Base-by-base conservation (phyloP, 2,888 invertebrate species). In the Trachelus tabidus region DNA sequence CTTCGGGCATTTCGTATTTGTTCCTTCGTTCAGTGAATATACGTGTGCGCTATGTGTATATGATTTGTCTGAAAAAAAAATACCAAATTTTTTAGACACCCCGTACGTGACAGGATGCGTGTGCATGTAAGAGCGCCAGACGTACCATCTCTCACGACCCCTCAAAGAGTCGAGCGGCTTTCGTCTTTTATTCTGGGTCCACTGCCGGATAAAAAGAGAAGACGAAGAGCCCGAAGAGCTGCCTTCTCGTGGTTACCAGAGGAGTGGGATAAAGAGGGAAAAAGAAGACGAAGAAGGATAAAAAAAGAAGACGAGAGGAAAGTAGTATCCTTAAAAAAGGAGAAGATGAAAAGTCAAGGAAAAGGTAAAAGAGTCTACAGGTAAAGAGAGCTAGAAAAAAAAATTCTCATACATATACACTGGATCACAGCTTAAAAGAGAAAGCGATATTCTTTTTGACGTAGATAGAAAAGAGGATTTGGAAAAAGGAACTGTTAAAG, bases 151-250 rank as follows among this genome's bases (percentile, higher is more conserved):
- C 73, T 79, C 79, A 79, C 80, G 76, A 79, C 77, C 77, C 76
- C 76, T 79, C 78, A 78, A 82, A 82, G 78, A 82, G 82, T 78
- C 79, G 77, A 79, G 81, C 83, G 80, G 81, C 83, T 83, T 83
- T 83, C 77, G 83, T 73, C 81, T 83, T 82, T 83, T 83, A 83
- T 83, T 83, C 83, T 75, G 80, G 78, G 81, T 83, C 80, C 83
- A 81, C 77, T 80, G 77, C 75, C 79, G 80, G 79, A 83, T 83
- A 81, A 83, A 81, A 82, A 69, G 73, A 71, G 78, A 76, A 79
- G 79, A 80, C 75, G 78, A 71, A 76, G 69, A n/a, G 69, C 31
- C 78, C 73, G 71, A 31, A 15, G 71, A 31, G 69, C 71, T 79
- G 78, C 79, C 79, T 75, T 81, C 80, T 71, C 74, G 75, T 75